Base-by-base conservation (phyloP, 1,140 invertebrate species). In the Pseudomyrmex cubaensis region DNA sequence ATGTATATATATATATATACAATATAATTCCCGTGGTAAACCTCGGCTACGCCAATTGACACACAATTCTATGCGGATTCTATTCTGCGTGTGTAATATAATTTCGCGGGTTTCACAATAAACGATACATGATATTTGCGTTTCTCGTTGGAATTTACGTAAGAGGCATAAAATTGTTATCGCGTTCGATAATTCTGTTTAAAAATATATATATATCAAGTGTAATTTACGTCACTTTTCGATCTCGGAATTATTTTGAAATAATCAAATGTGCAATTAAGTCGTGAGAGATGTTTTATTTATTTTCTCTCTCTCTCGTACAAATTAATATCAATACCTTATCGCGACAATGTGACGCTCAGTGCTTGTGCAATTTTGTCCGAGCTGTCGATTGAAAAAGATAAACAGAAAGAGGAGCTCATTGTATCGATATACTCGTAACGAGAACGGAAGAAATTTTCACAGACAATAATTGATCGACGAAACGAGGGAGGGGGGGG, bases 401-500 rank as follows among this genome's bases (percentile, higher is more conserved):
- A 35, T 35, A 5, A 35, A 35, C 35, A 35, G 35, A 7, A 35
- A 54, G n/a, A 67, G 15, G 54, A 70, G 54, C 17, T 35, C 5
- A 35, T 35, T 35, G 7, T 48, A 59, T 56, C 64, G 62, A 74
- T 62, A 59, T 12, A 13, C 44, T 74, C 62, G 57, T n/a, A 7
- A 1, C 5, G 70, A 73, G 20, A 56, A 35, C 50, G 69, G 82
- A 75, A 73, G 48, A 73, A 86, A 85, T 70, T n/a, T 77, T 56
- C 64, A 35, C 46, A 85, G 82, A 80, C 90, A 87, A 91, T 90
- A 89, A 89, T 88, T 89, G 85, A 87, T 88, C 86, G 70, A 80
- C 15, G 35, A 35, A 35, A 35, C 35, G 35, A 0, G 64, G 25
- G 25, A 67, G 73, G 20, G 20, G 20, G 20, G 22, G 22, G 15